phyloP scores from a whole-genome alignment of 2,888 invertebrate species.

The Gari tellinella region DNA sequence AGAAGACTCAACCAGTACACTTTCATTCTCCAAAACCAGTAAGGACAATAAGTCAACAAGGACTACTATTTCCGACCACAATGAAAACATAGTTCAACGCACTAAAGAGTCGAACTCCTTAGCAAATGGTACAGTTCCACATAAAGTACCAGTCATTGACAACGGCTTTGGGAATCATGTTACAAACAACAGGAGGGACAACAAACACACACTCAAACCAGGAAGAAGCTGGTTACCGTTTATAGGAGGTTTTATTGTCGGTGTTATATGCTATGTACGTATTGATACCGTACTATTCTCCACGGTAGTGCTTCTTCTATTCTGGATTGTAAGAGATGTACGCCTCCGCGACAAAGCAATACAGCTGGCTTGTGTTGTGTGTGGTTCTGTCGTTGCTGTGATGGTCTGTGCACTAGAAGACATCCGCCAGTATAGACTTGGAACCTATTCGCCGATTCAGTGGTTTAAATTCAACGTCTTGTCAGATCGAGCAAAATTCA shows the following conservation, averaged over 20 bases:
- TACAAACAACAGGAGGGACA: too few relatives aligned
- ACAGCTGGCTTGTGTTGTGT: neutral
- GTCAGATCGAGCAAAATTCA: slow-evolving; percentile 53
- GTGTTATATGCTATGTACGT: slow-evolving; percentile 51
- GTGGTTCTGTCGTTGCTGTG: slow-evolving; percentile 34
- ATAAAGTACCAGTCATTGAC: too few relatives aligned
- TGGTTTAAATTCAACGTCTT: slow-evolving; percentile 76
- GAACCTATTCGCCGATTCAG: slow-evolving; percentile 70
- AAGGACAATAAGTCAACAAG: neutral
- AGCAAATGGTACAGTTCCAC: too few relatives aligned
- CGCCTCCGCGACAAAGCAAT: neutral
- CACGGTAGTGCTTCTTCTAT: slow-evolving; percentile 6
- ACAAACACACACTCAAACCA: too few relatives aligned
- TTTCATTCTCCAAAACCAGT: neutral
- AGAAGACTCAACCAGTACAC: neutral
- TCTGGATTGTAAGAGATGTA: slow-evolving; percentile 6
- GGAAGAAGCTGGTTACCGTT: neutral
- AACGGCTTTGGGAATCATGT: too few relatives aligned
- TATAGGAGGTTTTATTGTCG: slow-evolving; percentile 45
- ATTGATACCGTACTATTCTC: slow-evolving; percentile 44
- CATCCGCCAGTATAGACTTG: slow-evolving; percentile 58
- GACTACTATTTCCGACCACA: neutral
- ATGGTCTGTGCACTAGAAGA: slow-evolving; percentile 67
- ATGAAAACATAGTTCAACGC: too few relatives aligned
- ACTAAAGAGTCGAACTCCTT: too few relatives aligned